phyloP scores from a whole-genome alignment of 1,140 invertebrate genomes.

The Caenorhabditis tropicalis region DNA sequence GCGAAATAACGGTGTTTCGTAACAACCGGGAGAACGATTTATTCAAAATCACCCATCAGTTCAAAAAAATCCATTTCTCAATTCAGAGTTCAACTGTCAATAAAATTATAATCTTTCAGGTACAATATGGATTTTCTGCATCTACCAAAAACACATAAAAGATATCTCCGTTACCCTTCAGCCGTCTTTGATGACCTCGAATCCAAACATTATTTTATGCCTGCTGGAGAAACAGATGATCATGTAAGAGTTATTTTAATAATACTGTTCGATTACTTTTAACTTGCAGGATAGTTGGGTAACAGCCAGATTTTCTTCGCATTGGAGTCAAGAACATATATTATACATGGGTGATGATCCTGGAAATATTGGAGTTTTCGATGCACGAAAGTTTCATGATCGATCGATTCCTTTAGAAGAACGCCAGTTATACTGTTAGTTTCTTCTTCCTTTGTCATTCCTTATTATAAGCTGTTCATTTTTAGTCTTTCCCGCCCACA shows the following conservation, averaged over 20 bases:
- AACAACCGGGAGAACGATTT: not conserved
- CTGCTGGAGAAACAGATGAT: not conserved
- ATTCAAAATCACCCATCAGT: not conserved
- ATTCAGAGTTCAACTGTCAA: not conserved
- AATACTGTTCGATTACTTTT: not conserved
- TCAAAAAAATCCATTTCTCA: not conserved
- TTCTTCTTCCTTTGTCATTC: too few species aligned
- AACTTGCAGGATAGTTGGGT: slow-evolving; percentile 1
- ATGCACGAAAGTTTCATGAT: slow-evolving; percentile 17
- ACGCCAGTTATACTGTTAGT: not conserved
- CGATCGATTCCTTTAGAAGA: not conserved
- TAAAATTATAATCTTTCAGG: not conserved
- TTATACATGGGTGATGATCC: slow-evolving; percentile 26
- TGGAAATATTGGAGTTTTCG: slow-evolving; percentile 16
- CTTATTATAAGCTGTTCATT: not conserved
- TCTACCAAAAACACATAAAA: not conserved
- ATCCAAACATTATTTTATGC: slow-evolving; percentile 22
- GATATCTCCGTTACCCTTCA: not conserved
- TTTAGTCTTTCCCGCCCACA: slow-evolving; percentile 7
- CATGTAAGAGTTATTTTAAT: not conserved
- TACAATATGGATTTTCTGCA: not conserved
- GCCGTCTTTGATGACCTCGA: not conserved
- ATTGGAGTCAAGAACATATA: slow-evolving; percentile 24
- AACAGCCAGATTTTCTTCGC: slow-evolving; percentile 3
- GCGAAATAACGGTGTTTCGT: not conserved